These are phyloP conservation scores for Halichoeres trimaculatus DNA, from an alignment of 2,113 vertebrate genomes.

Conservation along the genomic window DNA sequence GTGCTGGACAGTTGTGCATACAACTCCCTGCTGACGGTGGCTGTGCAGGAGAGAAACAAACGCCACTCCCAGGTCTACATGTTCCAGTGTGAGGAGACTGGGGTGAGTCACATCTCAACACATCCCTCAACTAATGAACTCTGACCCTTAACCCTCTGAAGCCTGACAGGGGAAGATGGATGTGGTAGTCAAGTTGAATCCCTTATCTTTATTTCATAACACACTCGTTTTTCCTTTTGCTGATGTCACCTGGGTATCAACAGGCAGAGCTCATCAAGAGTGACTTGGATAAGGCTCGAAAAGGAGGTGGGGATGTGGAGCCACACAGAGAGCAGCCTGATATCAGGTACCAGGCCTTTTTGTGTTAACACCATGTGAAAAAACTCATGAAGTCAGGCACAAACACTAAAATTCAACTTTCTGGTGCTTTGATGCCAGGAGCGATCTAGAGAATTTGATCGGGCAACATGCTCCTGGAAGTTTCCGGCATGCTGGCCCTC, in stretches of 20 bases:
- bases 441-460: constrained; percentile 62
- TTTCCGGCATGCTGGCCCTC: constrained; percentile 40
- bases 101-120: constrained; percentile 81
- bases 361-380: no score
- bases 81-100: constrained; percentile 89
- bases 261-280: constrained; percentile 85
- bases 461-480: constrained; percentile 28
- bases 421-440: constrained; percentile 57
- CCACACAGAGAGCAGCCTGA: constrained; percentile 37
- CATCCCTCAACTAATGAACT: neutral
- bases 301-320: constrained; percentile 50
- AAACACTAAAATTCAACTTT: neutral
- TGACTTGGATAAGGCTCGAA: constrained; percentile 82
- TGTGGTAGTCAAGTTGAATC: neutral
- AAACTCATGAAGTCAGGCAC: neutral
- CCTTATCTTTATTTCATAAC: neutral
- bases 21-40: constrained; percentile 86
- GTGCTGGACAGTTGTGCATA: constrained; percentile 82
- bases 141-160: neutral
- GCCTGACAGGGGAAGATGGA: neutral
- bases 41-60: constrained; percentile 70
- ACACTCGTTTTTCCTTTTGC: neutral
- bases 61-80: constrained; percentile 79
- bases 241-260: neutral
- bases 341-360: constrained; percentile 67